These are phyloP conservation scores for Arbacia lixula DNA, from an alignment of 53 echinoderm and acorn worm species.

Conservation along the genomic window DNA sequence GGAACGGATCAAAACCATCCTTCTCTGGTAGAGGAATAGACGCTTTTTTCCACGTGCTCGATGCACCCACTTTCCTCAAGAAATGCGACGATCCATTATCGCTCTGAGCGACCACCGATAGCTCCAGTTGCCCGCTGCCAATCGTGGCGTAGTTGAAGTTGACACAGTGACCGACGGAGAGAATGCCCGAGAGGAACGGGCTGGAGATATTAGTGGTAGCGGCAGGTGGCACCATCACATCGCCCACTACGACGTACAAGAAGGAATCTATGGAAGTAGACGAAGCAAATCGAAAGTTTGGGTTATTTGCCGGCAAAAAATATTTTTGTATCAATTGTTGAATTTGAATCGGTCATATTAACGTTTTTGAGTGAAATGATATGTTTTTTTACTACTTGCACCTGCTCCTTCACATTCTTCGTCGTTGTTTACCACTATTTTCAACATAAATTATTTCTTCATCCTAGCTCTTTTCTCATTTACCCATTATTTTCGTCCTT, in stretches of 20 bases:
- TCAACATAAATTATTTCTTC: too few species aligned
- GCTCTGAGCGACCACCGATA: constrained; percentile 7
- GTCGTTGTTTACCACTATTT: too few species aligned
- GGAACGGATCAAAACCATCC: constrained; percentile 19
- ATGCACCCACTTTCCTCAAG: constrained; percentile 2
- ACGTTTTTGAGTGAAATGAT: too few species aligned
- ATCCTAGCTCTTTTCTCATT: too few species aligned
- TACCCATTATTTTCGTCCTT: too few species aligned
- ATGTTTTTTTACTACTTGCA: too few species aligned
- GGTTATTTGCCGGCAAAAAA: too few species aligned
- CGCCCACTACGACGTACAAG: constrained; percentile 18
- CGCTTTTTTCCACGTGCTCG: constrained; percentile 15
- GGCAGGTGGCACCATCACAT: not conserved
- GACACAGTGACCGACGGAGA: constrained; percentile 24
- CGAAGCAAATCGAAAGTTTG: too few species aligned
- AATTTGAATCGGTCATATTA: too few species aligned
- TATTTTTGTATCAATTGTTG: too few species aligned
- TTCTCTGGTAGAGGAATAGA: not conserved
- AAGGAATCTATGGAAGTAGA: constrained; percentile 54
- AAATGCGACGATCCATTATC: constrained; percentile 7
- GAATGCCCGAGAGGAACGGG: not conserved
- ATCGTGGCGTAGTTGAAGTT: constrained; percentile 8
- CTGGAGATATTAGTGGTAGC: constrained; percentile 35
- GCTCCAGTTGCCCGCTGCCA: constrained; percentile 3
- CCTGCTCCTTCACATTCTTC: too few species aligned